Percentiles rank a stretch among this genome's conserved stretches.
Evolutionary conservation across 2,888 invertebrate genomes (phyloP).

Genomic region (Folsomia candida): DNA sequence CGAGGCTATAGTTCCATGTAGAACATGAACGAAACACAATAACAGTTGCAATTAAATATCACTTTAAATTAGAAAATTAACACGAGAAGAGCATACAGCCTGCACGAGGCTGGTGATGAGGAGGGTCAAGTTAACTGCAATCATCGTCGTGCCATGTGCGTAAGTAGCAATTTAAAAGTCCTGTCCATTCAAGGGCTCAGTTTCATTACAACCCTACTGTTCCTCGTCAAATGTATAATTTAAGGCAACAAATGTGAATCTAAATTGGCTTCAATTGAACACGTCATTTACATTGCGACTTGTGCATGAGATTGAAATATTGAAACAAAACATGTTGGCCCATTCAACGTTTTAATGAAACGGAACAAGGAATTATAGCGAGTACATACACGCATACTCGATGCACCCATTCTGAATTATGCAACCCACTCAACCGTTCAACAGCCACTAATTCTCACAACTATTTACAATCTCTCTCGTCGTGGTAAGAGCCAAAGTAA

Average conservation of each 20-base stretch:
- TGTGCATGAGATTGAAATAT: background rate
- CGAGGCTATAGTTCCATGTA: too few relatives aligned
- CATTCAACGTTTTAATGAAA: background rate
- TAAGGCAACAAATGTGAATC: constrained; percentile 42
- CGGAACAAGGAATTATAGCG: too few relatives aligned
- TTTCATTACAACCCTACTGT: background rate
- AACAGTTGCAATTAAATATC: constrained; percentile 1
- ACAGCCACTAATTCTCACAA: background rate
- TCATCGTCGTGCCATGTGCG: background rate
- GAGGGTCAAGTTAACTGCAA: background rate
- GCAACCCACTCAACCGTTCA: background rate
- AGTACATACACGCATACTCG: too few relatives aligned
- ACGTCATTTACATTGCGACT: constrained; percentile 11
- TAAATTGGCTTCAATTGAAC: constrained; percentile 45
- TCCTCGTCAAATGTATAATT: constrained; percentile 30
- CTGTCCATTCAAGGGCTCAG: background rate
- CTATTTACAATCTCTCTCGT: background rate
- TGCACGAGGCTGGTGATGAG: background rate
- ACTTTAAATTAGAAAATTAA: constrained; percentile 4
- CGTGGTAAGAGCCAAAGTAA: background rate
- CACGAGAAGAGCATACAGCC: too few relatives aligned
- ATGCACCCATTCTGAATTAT: background rate
- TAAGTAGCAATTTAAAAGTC: background rate
- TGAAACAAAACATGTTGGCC: background rate
- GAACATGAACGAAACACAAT: background rate